Percentiles rank a stretch among this genome's conserved stretches.
phyloP scores from a whole-genome alignment of 23 tunicate genomes.

The Ciona savignyi region DNA sequence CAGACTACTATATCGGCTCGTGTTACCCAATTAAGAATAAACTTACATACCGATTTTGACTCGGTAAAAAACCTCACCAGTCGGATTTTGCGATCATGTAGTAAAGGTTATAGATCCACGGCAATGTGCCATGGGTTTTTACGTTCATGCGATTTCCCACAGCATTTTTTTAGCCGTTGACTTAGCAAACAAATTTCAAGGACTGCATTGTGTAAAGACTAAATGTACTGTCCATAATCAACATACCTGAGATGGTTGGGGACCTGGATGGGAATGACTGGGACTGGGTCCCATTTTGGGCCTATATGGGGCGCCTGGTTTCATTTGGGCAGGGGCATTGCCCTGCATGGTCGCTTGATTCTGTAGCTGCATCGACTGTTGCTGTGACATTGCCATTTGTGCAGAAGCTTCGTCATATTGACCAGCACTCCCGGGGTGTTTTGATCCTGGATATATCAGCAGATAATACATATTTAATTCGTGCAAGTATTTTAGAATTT shows the following conservation, averaged over 20 bases:
- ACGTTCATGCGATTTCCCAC: too few relatives aligned
- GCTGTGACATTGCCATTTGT: constrained; percentile 11
- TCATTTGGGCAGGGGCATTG: neutral
- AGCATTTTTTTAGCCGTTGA: neutral
- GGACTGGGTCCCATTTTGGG: neutral
- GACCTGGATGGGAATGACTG: neutral
- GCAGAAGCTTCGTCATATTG: constrained; percentile 23
- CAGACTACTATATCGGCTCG: too few relatives aligned
- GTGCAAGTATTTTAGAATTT: too few relatives aligned
- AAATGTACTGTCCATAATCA: too few relatives aligned
- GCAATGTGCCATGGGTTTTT: too few relatives aligned
- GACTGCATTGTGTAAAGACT: too few relatives aligned
- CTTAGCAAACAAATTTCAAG: neutral
- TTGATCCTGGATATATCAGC: constrained; percentile 9
- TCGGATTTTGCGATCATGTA: too few relatives aligned
- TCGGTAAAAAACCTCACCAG: too few relatives aligned
- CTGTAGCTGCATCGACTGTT: constrained; percentile 1
- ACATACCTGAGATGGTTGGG: neutral
- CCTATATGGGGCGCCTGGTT: neutral
- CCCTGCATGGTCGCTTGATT: neutral
- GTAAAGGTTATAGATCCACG: too few relatives aligned
- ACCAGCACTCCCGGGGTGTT: constrained; percentile 4
- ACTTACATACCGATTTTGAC: too few relatives aligned
- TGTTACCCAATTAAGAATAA: too few relatives aligned
- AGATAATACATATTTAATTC: neutral